Evolutionary conservation across 2,888 invertebrate species (phyloP).

Genomic region (Cyrtodaria siliqua): DNA sequence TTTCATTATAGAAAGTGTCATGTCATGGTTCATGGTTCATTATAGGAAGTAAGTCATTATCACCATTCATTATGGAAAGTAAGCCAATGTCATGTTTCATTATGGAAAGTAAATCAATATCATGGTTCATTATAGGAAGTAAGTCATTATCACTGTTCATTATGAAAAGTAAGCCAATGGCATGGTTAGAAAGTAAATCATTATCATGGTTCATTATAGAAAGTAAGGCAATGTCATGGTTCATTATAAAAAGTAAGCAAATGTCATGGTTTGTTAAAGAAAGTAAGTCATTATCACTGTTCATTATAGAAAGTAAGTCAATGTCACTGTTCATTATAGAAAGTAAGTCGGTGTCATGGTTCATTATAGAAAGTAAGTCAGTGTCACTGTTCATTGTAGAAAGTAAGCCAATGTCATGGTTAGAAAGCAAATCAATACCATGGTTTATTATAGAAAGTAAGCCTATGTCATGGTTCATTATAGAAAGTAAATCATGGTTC

Average conservation of each 20-base stretch:
- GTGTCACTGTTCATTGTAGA: background rate
- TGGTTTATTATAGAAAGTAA: too few relatives aligned
- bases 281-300: background rate
- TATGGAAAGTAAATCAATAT: background rate
- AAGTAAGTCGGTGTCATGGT: too few relatives aligned
- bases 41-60: conserved; percentile 55
- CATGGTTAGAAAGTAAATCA: background rate
- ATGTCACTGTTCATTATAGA: background rate
- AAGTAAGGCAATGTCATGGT: conserved; percentile 8
- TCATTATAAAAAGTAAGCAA: conserved; percentile 61
- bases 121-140: conserved; percentile 57
- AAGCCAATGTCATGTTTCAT: background rate
- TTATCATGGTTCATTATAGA: background rate
- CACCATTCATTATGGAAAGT: background rate
- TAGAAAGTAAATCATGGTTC: too few relatives aligned
- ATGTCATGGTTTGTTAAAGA: background rate
- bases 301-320: background rate
- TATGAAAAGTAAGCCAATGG: background rate
- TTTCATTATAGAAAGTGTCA: too few relatives aligned
- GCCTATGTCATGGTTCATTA: conserved; percentile 31
- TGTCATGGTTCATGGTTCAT: conserved; percentile 26
- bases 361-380: conserved; percentile 46
- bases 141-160: conserved; percentile 28
- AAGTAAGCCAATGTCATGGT: background rate
- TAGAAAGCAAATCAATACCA: background rate